Base-by-base conservation (phyloP, 2,113 vertebrate genomes). In the Paraplagusia blochii region DNA sequence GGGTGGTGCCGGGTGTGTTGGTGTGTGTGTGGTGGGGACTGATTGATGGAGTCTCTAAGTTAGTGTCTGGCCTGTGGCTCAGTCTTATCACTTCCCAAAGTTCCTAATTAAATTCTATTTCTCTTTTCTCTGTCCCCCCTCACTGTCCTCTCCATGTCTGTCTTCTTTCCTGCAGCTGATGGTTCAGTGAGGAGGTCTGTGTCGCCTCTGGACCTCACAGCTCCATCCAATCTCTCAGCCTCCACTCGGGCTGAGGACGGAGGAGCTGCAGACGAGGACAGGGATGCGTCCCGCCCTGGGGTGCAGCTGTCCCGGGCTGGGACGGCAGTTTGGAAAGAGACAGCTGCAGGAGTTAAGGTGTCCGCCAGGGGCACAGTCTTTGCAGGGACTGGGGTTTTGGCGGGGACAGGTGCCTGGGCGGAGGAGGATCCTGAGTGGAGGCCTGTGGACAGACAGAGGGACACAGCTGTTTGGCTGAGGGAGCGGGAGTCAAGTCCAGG, bases 81-180 rank as follows among this genome's bases (percentile, higher is more conserved):
- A n/a, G 58, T 72, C 3, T 18, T 54, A 15, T 53, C 8, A 7
- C 22, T 66, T 49, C 33, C 59, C 54, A 35, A 3, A 67, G 34
- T 54, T 71, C n/a, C 44, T 38, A 77, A 69, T 68, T 74, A 62
- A 73, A 63, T 55, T 38, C 19, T 49, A 22, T 12, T 44, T 35
- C 45, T 12, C 57, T 22, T 53, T 12, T 19, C 29, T 45, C 18
- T 38, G 9, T 22, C 46, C 13, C 51, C 34, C 35, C 18, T 38
- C 7, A n/a, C n/a, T n/a, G n/a, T n/a, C n/a, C n/a, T n/a, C n/a
- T n/a, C n/a, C 22, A 16, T 22, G 7, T 66, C 15, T 72, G 2
- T 70, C 8, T 69, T 67, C 1, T 75, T 44, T 39, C 40, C 47
- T 62, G 15, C 79, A 89, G 89, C 70, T 50, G 80, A 80, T 9